Evolutionary conservation across 2,797 vertebrate genomes (phyloP).

Genomic region (Argentina silus): DNA sequence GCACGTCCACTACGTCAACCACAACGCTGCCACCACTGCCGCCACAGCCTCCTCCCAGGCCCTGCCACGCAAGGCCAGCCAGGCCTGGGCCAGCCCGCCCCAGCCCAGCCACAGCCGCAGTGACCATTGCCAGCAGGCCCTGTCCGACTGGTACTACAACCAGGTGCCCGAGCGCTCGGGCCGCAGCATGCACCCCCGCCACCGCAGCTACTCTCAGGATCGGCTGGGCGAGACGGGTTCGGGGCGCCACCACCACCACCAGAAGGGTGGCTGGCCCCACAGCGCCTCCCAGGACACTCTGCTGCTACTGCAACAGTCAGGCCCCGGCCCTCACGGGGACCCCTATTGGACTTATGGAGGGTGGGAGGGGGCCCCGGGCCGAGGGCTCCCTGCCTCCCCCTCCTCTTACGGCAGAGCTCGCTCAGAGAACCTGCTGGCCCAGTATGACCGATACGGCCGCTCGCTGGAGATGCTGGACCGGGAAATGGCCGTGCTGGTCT

Average conservation of each 20-base stretch:
- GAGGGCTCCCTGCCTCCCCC: slow-evolving; percentile 36
- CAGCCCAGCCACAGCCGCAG: slow-evolving; percentile 62
- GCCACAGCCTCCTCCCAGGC: slow-evolving; percentile 47
- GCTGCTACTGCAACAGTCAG: slow-evolving; percentile 83
- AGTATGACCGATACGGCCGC: slow-evolving; percentile 77
- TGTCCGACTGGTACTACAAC: slow-evolving; percentile 91
- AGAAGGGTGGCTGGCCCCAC: slow-evolving; percentile 83
- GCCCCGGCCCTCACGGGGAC: slow-evolving; percentile 69
- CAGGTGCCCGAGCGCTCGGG: slow-evolving; percentile 79
- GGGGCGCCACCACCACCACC: slow-evolving; percentile 57
- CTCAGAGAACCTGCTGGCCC: slow-evolving; percentile 85
- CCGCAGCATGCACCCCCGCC: slow-evolving; percentile 81
- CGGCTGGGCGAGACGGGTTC: slow-evolving; percentile 77
- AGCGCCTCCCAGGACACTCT: slow-evolving; percentile 94
- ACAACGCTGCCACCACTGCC: slow-evolving; percentile 58
- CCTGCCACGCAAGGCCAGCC: slow-evolving; percentile 55
- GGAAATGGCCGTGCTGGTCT: slow-evolving; percentile 70
- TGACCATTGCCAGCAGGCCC: slow-evolving; percentile 88
- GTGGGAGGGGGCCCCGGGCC: slow-evolving; percentile 58
- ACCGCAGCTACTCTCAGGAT: slow-evolving; percentile 93
- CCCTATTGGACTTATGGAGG: slow-evolving; percentile 69
- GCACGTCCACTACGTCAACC: slow-evolving; percentile 75
- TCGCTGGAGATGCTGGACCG: slow-evolving; percentile 88
- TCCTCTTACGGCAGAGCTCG: slow-evolving; percentile 76
- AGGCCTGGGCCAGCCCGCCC: slow-evolving; percentile 59